Evolutionary conservation across 2,113 vertebrate species (phyloP).

Genomic region (Thymallus thymallus): DNA sequence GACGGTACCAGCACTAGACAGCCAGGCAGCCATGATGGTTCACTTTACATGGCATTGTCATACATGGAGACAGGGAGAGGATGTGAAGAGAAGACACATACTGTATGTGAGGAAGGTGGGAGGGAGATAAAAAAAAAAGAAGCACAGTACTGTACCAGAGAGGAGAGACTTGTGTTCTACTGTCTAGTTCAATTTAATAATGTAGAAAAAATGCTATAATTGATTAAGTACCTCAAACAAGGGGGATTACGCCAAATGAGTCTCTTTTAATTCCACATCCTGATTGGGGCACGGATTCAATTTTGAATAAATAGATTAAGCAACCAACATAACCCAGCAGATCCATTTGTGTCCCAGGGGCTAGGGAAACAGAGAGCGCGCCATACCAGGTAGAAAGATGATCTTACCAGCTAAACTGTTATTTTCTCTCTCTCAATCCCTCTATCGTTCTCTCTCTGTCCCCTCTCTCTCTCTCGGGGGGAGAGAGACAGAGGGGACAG

Average conservation of each 20-base stretch:
- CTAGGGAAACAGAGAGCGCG: constrained; percentile 22
- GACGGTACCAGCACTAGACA: too few relatives aligned
- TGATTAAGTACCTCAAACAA: constrained; percentile 45
- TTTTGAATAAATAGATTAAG: too few relatives aligned
- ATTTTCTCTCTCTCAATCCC: too few relatives aligned
- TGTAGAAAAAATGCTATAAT: constrained; percentile 31
- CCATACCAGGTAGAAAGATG: background rate
- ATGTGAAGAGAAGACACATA: background rate
- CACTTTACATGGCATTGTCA: constrained; percentile 46
- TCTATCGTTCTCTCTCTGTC: too few relatives aligned
- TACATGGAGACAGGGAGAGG: constrained; percentile 15
- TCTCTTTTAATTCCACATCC: constrained; percentile 38
- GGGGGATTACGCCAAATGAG: constrained; percentile 54
- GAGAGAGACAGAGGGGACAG: too few relatives aligned
- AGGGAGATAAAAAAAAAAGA: constrained; percentile 21
- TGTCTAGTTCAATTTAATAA: constrained; percentile 62
- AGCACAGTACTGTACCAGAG: constrained; percentile 17
- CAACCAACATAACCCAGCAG: constrained; percentile 42
- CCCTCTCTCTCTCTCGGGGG: too few relatives aligned
- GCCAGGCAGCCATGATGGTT: constrained; percentile 21
- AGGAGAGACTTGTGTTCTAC: constrained; percentile 32
- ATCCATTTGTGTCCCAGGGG: constrained; percentile 20
- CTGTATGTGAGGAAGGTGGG: background rate
- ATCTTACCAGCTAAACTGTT: constrained; percentile 13
- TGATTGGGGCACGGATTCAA: constrained; percentile 61